phyloP scores from a whole-genome alignment of 2,797 vertebrate species.

The Sus cebifrons region DNA sequence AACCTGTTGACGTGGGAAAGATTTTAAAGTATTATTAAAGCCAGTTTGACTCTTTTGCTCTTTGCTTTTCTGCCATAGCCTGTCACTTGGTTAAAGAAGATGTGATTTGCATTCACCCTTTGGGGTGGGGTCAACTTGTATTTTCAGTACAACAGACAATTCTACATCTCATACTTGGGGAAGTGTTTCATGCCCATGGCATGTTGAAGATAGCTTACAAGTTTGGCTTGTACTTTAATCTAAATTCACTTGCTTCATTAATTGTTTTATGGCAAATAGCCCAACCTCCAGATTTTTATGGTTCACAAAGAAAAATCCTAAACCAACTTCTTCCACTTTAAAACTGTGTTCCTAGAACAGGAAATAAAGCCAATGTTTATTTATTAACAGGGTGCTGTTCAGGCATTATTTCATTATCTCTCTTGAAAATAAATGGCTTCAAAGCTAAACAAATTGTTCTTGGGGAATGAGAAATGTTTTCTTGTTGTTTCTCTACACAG shows the following conservation, averaged over 20 bases:
- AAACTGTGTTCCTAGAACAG: neutral
- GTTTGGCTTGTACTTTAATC: conserved; percentile 34
- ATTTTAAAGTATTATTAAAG: neutral
- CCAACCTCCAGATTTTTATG: neutral
- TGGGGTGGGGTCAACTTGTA: neutral
- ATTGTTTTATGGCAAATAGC: conserved; percentile 25
- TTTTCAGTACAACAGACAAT: neutral
- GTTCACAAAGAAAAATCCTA: conserved; percentile 47
- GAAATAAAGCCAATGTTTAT: conserved; percentile 24
- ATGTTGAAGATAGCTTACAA: neutral
- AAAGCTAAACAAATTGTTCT: neutral
- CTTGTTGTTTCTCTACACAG: neutral
- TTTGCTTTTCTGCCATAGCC: neutral
- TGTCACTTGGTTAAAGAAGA: neutral
- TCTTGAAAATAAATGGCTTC: conserved; percentile 31
- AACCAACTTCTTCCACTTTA: neutral
- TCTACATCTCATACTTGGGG: neutral
- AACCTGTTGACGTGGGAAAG: neutral
- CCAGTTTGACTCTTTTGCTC: neutral
- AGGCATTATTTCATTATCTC: conserved; percentile 41
- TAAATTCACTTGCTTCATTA: conserved; percentile 41
- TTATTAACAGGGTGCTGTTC: neutral
- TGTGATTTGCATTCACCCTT: neutral
- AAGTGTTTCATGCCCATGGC: neutral
- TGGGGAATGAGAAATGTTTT: neutral